phyloP scores from a whole-genome alignment of 1,140 invertebrate genomes.

The Drepana arcuata region DNA sequence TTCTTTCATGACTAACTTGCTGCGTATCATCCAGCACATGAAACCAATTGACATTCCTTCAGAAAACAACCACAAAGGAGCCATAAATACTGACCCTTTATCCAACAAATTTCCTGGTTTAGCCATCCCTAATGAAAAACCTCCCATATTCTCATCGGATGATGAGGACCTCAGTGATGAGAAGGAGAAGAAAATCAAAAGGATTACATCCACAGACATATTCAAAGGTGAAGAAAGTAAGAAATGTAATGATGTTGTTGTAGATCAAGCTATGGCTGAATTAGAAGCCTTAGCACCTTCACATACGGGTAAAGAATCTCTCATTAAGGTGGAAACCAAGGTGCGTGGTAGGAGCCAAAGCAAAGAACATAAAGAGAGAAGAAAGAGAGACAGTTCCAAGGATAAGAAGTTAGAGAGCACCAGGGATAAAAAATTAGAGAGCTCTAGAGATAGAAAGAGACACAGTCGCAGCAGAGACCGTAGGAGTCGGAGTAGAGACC shows the following conservation, averaged over 20 bases:
- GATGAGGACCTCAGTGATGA: constrained; percentile 54
- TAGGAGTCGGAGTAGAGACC: constrained; percentile 27
- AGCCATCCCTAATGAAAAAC: constrained; percentile 89
- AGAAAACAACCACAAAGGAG: constrained; percentile 19
- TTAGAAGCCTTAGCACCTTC: constrained; percentile 89
- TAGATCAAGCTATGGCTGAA: constrained; percentile 90
- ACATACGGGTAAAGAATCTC: constrained; percentile 25
- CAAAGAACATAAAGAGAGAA: constrained; percentile 40
- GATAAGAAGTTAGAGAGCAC: too few relatives aligned
- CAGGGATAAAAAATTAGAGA: too few relatives aligned
- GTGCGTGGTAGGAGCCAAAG: constrained; percentile 35
- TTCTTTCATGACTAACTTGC: constrained; percentile 92
- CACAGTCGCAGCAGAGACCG: too few relatives aligned
- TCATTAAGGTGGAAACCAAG: constrained; percentile 39
- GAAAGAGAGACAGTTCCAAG: constrained; percentile 25
- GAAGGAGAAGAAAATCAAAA: constrained; percentile 45
- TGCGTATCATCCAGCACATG: constrained; percentile 96
- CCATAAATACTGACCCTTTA: constrained; percentile 74
- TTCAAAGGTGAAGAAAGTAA: constrained; percentile 52
- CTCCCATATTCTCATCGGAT: constrained; percentile 57
- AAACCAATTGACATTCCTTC: constrained; percentile 73
- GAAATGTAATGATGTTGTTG: constrained; percentile 70
- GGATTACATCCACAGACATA: constrained; percentile 59
- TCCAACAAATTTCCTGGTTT: constrained; percentile 90
- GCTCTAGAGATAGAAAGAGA: constrained; percentile 32